phyloP scores from a whole-genome alignment of 2,888 invertebrate genomes.

The Perdita meconis region DNA sequence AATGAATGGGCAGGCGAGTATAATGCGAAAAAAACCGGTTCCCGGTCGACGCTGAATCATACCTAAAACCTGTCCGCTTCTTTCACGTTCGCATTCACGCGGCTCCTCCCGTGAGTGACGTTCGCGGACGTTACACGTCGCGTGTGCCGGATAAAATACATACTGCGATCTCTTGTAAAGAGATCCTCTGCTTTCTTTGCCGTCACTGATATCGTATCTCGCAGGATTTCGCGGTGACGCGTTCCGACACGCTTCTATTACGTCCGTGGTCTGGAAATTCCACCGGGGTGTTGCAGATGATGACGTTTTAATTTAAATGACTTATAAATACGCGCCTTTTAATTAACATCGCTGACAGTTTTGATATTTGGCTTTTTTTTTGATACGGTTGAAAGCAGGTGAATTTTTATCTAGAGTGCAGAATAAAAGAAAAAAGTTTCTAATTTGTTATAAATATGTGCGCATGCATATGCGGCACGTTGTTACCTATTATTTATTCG shows the following conservation, averaged over 20 bases:
- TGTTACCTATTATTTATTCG: too few relatives aligned
- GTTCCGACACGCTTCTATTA: constrained; percentile 2
- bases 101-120: constrained; percentile 12
- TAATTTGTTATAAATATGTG: too few relatives aligned
- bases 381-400: too few relatives aligned
- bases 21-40: constrained; percentile 69
- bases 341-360: too few relatives aligned
- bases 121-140: neutral
- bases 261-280: constrained; percentile 28
- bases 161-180: neutral
- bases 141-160: neutral
- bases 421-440: too few relatives aligned
- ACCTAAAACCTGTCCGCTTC: constrained; percentile 64
- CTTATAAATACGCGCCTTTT: too few relatives aligned
- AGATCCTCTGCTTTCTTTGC: neutral
- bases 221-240: neutral
- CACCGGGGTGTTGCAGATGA: neutral
- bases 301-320: neutral
- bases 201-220: neutral
- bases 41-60: constrained; percentile 67
- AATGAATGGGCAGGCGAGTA: constrained; percentile 59
- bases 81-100: constrained; percentile 31
- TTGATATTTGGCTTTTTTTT: too few relatives aligned
- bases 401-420: too few relatives aligned
- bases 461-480: too few relatives aligned